Base-by-base conservation (phyloP, 2,888 invertebrate genomes). In the Pristionchus maxplancki region DNA sequence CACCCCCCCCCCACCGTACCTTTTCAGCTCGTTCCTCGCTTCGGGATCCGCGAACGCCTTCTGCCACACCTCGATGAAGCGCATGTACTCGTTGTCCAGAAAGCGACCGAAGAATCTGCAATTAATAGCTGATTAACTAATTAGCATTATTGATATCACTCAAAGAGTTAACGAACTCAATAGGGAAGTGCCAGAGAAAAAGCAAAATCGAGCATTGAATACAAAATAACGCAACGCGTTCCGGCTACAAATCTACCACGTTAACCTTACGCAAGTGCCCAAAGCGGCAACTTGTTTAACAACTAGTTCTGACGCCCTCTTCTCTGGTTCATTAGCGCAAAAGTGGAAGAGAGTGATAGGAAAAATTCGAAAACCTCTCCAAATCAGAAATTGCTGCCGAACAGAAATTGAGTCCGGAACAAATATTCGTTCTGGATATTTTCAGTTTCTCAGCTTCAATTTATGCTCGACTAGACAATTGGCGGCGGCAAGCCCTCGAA, bases 51-150 rank as follows among this genome's bases (percentile, higher is more conserved):
- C 81, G 28, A 74, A 50, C 9, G 90, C 90, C 89, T 89, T 90
- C 62, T 85, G 44, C 90, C 90, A 91, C 37, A 89, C 50, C 8
- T 48, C 86, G 34, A 91, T 58, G 84, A 92, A 92, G 62, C 67
- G 40, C 24, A 88, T 28, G 85, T 91, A 91, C 34, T 83, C 84
- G 17, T 89, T 88, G 87, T 92, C 91, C 89, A 92, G 88, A 20
- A 81, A 53, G n/a, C 92, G 89, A n/a, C 92, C 92, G 31, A 91
- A 48, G 58, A 90, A 89, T 89, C 91, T 91, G 81, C 58, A 89
- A 88, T 20, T 28, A 20, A 53, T 83, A 48, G 5, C 34, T 34
- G 37, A 24, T 71, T 71, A 20, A 34, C 9, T 24, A 71, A 37
- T 4, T 71, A 28, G 17, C 6, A 44, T 4, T 58, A 58, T 50